Percentiles rank a stretch among this genome's conserved stretches.
phyloP scores from a whole-genome alignment of 2,113 vertebrate species.

The Empidonax alnorum region DNA sequence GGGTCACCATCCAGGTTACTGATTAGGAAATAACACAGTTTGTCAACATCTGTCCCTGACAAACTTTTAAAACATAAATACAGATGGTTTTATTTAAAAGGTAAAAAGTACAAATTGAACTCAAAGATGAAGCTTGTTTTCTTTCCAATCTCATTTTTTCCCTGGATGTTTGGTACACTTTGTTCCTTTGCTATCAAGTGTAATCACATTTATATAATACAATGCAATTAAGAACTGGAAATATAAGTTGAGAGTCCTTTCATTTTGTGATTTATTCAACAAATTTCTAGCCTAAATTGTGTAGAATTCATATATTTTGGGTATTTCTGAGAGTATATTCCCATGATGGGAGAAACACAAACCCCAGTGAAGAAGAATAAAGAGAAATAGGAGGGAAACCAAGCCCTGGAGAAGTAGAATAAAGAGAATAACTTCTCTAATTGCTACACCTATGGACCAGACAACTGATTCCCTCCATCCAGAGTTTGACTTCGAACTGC shows the following conservation, averaged over 20 bases:
- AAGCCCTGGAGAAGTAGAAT: not conserved
- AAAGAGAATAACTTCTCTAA: not conserved
- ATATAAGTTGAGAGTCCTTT: not conserved
- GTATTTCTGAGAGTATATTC: not conserved
- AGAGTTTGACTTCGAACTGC: not conserved
- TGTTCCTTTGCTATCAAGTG: conserved; percentile 28
- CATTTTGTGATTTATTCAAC: not conserved
- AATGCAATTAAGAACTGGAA: not conserved
- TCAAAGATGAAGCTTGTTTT: conserved; percentile 35
- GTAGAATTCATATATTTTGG: not conserved
- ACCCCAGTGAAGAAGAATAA: not conserved
- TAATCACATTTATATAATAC: conserved; percentile 32
- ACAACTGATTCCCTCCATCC: not conserved
- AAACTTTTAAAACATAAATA: conserved; percentile 56
- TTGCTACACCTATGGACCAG: not conserved
- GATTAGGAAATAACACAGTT: conserved; percentile 49
- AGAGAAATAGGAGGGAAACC: not conserved
- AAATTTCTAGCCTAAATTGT: not conserved
- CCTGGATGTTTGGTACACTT: conserved; percentile 22
- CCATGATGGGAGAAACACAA: not conserved
- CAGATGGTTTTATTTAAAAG: conserved; percentile 69
- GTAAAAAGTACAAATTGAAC: conserved; percentile 27
- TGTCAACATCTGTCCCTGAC: conserved; percentile 63
- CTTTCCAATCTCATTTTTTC: conserved; percentile 4
- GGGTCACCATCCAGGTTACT: conserved; percentile 36